Conservation (phyloP, 2,797 vertebrate genomes). For the Pseudochirops cupreus region DNA sequence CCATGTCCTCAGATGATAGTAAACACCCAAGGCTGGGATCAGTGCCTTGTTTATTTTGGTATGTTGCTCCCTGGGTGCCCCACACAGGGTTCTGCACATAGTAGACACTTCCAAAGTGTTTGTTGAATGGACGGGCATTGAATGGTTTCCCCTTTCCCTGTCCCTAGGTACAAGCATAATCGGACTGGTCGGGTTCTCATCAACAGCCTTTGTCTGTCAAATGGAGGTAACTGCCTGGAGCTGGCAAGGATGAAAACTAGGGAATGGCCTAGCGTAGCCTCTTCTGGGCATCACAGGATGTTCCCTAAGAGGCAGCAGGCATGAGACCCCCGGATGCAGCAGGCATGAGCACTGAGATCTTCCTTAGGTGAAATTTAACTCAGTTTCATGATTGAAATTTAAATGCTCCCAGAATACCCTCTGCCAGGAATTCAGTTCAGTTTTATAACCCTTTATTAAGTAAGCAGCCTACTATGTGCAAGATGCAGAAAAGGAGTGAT, state of each 20-base stretch:
- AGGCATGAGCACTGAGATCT: neutral
- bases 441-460: neutral
- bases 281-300: neutral
- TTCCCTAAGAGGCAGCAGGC: neutral
- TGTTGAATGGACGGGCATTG: neutral
- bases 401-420: neutral
- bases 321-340: no score
- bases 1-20: neutral
- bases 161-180: slow-evolving; percentile 92
- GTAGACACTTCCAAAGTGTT: neutral
- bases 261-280: neutral
- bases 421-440: neutral
- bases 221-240: slow-evolving; percentile 90
- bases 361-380: neutral
- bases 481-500: neutral
- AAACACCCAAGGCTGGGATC: neutral
- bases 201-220: slow-evolving; percentile 97
- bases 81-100: neutral
- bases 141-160: slow-evolving; percentile 27
- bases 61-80: neutral
- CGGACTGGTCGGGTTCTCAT: slow-evolving; percentile 92
- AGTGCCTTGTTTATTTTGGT: neutral
- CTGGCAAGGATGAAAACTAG: neutral
- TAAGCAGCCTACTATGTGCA: neutral
- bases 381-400: neutral